Conservation (phyloP, 2,797 vertebrate genomes). For the Thunnus albacares region DNA sequence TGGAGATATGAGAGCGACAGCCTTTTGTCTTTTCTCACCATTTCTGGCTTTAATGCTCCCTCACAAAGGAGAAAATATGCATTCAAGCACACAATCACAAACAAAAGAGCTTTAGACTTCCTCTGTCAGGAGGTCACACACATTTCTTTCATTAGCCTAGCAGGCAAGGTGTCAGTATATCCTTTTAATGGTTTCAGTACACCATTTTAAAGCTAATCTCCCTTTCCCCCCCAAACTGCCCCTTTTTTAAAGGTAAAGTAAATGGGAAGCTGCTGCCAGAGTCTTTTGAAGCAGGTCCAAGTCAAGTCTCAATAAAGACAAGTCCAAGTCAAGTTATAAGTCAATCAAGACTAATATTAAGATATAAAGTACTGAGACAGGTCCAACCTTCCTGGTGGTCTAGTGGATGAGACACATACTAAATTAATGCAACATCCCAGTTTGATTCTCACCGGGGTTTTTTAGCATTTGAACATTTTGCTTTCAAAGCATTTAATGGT, state of each 20-base stretch:
- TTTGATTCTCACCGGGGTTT: not conserved
- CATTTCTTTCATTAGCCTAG: constrained; percentile 55
- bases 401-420: not conserved
- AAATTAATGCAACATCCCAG: not conserved
- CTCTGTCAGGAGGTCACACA: constrained; percentile 27
- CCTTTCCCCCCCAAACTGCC: constrained; percentile 5
- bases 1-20: constrained; percentile 50
- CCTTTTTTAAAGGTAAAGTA: constrained; percentile 1
- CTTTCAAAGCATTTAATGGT: not conserved
- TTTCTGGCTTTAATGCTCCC: constrained; percentile 47
- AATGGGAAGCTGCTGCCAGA: constrained; percentile 32
- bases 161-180: constrained; percentile 47
- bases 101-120: constrained; percentile 23
- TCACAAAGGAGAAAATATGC: constrained; percentile 51
- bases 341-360: not conserved
- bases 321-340: not conserved
- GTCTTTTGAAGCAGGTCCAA: constrained; percentile 14
- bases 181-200: constrained; percentile 36
- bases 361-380: too few species aligned
- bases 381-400: too few species aligned
- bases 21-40: constrained; percentile 52
- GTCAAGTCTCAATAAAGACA: not conserved
- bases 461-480: not conserved
- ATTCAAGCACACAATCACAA: constrained; percentile 39
- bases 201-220: constrained; percentile 50